Evolutionary conservation across 2,888 invertebrate genomes (phyloP), one percentile per base, ranked within the genome.

Genomic region (Chalcosyrphus nemorum): DNA sequence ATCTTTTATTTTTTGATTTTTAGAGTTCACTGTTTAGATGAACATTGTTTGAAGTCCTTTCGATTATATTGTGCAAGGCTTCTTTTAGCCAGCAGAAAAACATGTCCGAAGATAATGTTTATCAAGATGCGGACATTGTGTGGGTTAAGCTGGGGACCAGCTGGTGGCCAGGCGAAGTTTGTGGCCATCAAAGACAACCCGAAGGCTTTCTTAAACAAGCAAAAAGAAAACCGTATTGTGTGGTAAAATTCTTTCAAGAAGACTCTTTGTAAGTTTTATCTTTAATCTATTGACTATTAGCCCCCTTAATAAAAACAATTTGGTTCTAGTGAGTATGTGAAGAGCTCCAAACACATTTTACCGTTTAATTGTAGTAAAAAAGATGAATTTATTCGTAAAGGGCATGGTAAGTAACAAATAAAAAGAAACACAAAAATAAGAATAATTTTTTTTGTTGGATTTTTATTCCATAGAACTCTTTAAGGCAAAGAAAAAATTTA

Each of bases 91-190:
- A 70, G 21, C 38, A 50, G 24, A 38, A 21, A 4, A 78, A 19
- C 41, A 86, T 86, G 87, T 80, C 86, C 19, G 78, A 78, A 54
- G 82, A 86, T 61, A 81, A 41, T 68, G 29, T 66, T 6, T 91
- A 90, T 92, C 92, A 93, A 88, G 94, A 95, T 87, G 95, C 95
- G 65, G 96, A 97, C 88, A 93, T 96, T 88, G 97, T 97, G 86
- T 97, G 97, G 97, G 96, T 96, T 17, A 97, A 96, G 91, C 91
- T 96, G 84, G 95, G 95, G 41, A 93, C 94, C 43, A 94, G 94
- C 88, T 97, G 96, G 96, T 97, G 97, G 97, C 97, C 97, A 24
- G 96, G 96, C 9, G 95, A 95, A 90, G 96, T 97, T 80, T 93
- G 94, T 52, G 93, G 93, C 84, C 92, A 93, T 66, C 93, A 93